Evolutionary conservation across 1,140 invertebrate genomes (phyloP).

Genomic region (Zeugodacus cucurbitae): DNA sequence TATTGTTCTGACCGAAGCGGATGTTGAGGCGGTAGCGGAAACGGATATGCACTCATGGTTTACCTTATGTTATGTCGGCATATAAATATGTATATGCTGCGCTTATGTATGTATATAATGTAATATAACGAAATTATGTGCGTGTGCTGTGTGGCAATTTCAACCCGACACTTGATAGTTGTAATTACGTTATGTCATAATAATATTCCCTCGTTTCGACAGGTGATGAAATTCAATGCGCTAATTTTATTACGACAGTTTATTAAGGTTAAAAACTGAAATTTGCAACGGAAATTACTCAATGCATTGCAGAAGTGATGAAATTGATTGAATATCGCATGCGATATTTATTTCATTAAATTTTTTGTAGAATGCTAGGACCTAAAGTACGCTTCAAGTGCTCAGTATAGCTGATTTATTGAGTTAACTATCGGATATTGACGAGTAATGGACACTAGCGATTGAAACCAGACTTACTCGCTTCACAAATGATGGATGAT

Average conservation of each 20-base stretch:
- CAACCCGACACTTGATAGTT: no score
- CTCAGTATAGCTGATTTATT: no score
- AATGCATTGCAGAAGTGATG: neutral
- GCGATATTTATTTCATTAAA: no score
- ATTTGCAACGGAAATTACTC: neutral
- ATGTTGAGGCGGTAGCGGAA: constrained; percentile 9
- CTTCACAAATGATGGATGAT: no score
- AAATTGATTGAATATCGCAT: no score
- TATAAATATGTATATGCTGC: neutral
- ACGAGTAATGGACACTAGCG: no score
- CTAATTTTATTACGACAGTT: neutral
- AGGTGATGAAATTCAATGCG: constrained; percentile 24
- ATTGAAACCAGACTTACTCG: no score
- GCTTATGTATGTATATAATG: neutral
- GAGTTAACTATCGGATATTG: no score
- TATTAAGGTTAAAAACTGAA: neutral
- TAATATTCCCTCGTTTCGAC: constrained; percentile 4
- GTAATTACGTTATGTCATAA: neutral
- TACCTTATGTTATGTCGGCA: neutral
- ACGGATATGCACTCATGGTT: constrained; percentile 12
- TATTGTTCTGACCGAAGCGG: constrained; percentile 29
- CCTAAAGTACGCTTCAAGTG: no score
- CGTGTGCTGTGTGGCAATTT: neutral
- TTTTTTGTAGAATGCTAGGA: no score
- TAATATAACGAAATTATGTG: neutral